These are phyloP conservation scores for Leuciscus idus DNA, from an alignment of 2,113 vertebrate genomes.

Conservation along the genomic window DNA sequence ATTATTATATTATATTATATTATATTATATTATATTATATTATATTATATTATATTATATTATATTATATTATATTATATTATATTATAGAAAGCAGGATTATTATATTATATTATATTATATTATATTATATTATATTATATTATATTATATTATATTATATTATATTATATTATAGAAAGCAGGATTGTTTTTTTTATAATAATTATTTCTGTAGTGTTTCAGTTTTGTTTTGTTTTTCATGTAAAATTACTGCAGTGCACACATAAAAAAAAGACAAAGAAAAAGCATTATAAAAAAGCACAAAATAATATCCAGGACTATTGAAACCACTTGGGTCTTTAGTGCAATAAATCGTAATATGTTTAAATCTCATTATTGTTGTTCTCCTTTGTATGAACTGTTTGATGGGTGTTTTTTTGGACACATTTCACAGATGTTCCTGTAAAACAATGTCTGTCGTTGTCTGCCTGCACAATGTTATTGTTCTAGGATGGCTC, in stretches of 20 bases:
- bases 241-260: neutral
- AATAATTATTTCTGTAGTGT: neutral
- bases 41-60: no score
- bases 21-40: no score
- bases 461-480: constrained; percentile 41
- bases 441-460: constrained; percentile 33
- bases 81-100: no score
- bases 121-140: neutral
- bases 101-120: neutral
- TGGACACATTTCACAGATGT: constrained; percentile 22
- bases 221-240: neutral
- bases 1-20: no score
- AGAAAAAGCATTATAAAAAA: neutral
- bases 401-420: constrained; percentile 5
- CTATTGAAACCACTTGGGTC: neutral
- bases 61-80: no score
- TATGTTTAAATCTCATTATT: neutral
- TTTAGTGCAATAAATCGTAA: neutral
- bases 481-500: constrained; percentile 44
- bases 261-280: neutral
- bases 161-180: neutral
- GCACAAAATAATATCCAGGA: neutral
- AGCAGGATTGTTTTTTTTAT: neutral
- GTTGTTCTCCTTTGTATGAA: constrained; percentile 18
- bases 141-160: neutral